Evolutionary conservation across 2,888 invertebrate species (phyloP).

Genomic region (Acronicta leporina): DNA sequence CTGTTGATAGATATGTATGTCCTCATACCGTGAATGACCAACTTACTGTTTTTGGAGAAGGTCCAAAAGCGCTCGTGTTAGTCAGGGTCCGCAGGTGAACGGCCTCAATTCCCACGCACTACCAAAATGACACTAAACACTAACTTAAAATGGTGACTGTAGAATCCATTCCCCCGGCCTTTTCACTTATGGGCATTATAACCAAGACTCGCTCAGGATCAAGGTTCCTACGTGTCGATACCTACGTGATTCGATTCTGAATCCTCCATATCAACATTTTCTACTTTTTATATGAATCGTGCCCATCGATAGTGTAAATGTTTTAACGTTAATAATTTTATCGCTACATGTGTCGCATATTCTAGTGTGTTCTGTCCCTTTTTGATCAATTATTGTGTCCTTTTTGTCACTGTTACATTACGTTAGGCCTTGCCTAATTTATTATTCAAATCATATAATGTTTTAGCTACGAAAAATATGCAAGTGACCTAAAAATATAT

Average conservation of each 20-base stretch:
- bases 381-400: conserved; percentile 33
- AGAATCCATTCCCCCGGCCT: conserved; percentile 53
- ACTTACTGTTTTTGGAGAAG: conserved; percentile 77
- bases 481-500: background rate
- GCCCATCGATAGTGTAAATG: conserved; percentile 37
- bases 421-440: conserved; percentile 15
- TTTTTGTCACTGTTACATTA: conserved; percentile 22
- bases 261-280: conserved; percentile 53
- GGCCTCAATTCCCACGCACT: conserved; percentile 78
- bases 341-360: conserved; percentile 45
- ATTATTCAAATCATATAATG: conserved; percentile 8
- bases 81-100: conserved; percentile 79
- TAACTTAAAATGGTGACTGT: conserved; percentile 61
- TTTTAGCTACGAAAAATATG: background rate
- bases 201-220: conserved; percentile 62
- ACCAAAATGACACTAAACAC: conserved; percentile 59
- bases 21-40: conserved; percentile 50
- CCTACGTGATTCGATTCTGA: conserved; percentile 57
- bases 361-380: conserved; percentile 34
- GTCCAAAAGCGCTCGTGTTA: conserved; percentile 73
- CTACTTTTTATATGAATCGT: conserved; percentile 35
- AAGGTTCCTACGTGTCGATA: conserved; percentile 52
- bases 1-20: conserved; percentile 38
- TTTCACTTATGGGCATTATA: conserved; percentile 69
- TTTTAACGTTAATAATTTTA: conserved; percentile 46